A percentile compares a stretch with the other conserved stretches of the same genome.
phyloP scores from a whole-genome alignment of 1,140 invertebrate genomes.

The Diabrotica undecimpunctata region DNA sequence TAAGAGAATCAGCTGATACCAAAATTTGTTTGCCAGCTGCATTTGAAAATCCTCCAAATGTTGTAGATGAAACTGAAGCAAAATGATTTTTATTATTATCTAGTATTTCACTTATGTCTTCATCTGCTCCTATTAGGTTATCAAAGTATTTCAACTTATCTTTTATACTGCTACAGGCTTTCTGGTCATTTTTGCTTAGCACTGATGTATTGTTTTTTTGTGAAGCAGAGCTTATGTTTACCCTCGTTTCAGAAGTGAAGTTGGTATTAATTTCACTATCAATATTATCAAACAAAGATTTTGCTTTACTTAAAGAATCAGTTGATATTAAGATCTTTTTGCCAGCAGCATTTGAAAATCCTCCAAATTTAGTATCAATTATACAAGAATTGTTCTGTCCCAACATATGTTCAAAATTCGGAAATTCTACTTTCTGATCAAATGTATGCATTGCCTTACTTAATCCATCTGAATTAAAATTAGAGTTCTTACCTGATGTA shows the following conservation, averaged over 20 bases:
- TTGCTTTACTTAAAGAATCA: constrained; percentile 11
- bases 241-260: too few species aligned
- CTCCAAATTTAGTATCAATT: background rate
- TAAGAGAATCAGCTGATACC: constrained; percentile 22
- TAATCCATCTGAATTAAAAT: too few species aligned
- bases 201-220: too few species aligned
- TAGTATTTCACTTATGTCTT: background rate
- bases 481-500: too few species aligned
- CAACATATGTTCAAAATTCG: too few species aligned
- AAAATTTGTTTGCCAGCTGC: constrained; percentile 23
- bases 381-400: too few species aligned
- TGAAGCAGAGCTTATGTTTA: too few species aligned
- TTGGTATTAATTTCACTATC: background rate
- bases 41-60: constrained; percentile 24
- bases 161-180: background rate
- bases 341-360: constrained; percentile 28
- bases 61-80: too few species aligned
- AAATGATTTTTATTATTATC: too few species aligned
- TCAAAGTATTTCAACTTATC: constrained; percentile 7
- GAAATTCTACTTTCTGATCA: too few species aligned
- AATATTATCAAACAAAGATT: constrained; percentile 9
- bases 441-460: too few species aligned
- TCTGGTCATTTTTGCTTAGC: too few species aligned
- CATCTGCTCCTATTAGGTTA: background rate
- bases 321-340: constrained; percentile 23